A percentile compares a stretch with the other conserved stretches of the same genome.
These are phyloP conservation scores for Agapetus fuscipes DNA, from an alignment of 2,888 invertebrate genomes.

Conservation along the genomic window DNA sequence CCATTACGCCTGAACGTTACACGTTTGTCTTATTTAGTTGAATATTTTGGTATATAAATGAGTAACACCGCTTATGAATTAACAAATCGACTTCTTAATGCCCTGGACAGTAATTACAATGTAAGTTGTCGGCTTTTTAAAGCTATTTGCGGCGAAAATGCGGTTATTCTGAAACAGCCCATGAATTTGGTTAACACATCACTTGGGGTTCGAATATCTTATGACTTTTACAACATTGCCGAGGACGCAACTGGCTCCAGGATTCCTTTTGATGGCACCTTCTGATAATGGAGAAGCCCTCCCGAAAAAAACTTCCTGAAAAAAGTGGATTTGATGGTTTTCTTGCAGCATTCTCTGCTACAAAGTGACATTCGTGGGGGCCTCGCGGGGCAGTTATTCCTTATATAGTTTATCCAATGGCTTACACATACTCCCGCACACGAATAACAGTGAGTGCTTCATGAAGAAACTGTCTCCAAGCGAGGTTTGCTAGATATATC, in stretches of 20 bases:
- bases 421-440: too few species aligned
- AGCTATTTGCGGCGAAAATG: constrained; percentile 16
- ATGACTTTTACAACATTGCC: too few species aligned
- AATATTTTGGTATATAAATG: constrained; percentile 61
- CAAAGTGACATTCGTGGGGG: constrained; percentile 9
- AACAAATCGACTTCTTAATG: constrained; percentile 92
- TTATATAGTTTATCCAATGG: too few species aligned
- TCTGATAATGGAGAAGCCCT: too few species aligned
- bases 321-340: constrained; percentile 10
- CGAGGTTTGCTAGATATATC: too few species aligned
- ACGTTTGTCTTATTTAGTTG: constrained; percentile 51
- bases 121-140: constrained; percentile 56
- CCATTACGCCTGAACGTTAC: constrained; percentile 50
- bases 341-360: constrained; percentile 8
- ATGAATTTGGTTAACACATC: constrained; percentile 7
- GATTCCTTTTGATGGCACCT: too few species aligned
- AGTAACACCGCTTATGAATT: constrained; percentile 80
- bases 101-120: constrained; percentile 96
- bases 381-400: too few species aligned
- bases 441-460: too few species aligned
- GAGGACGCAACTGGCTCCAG: too few species aligned
- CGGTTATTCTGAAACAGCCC: constrained; percentile 16
- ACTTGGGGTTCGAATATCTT: too few species aligned
- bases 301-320: too few species aligned
- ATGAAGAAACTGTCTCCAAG: too few species aligned